Base-by-base conservation (phyloP, 2,113 vertebrate genomes). In the Gymnogyps californianus region DNA sequence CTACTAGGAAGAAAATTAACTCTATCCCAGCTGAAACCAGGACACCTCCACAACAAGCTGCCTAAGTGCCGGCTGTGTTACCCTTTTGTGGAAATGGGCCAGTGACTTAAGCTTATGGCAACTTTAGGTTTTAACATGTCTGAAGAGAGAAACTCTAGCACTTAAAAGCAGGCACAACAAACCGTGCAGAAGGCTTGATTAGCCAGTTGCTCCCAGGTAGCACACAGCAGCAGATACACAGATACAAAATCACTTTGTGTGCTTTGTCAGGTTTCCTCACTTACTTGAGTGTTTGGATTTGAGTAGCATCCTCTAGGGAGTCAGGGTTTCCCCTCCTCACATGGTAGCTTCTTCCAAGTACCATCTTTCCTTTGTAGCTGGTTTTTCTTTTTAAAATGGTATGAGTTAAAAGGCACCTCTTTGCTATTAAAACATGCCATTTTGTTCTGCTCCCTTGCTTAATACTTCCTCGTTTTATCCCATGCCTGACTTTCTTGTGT, bases 211-310 rank as follows among this genome's bases (percentile, higher is more conserved):
- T 83, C n/a, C 18, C 44, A 7, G 49, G 38, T 11, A n/a, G 44
- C 83, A 17, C 44, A 17, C 11, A 6, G 7, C n/a, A 9, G 2
- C 47, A 25, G 46, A 2, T 15, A 7, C 22, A 6, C 3, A 0
- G 11, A 5, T 4, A 1, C 2, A 4, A 3, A 15, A 15, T 18
- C 7, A 2, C 16, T 8, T 5, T 5, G 17, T 6, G 42, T 25
- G 31, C 57, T 29, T 11, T 40, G 36, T 2, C 42, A 32, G 40
- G 17, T 31, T 10, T 4, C 26, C 4, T 29, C 1, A 1, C 51
- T 9, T 13, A 1, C n/a, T 2, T 2, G 51, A 40, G 13, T 6
- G 16, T 26, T 29, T 36, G 51, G 20, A 15, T 16, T n/a, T n/a
- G 6, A 2, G 44, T 16, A 22, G n/a, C 16, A 1, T 5, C 22